Base-by-base conservation (phyloP, 2,888 invertebrate genomes). In the Cartodere bifasciata region DNA sequence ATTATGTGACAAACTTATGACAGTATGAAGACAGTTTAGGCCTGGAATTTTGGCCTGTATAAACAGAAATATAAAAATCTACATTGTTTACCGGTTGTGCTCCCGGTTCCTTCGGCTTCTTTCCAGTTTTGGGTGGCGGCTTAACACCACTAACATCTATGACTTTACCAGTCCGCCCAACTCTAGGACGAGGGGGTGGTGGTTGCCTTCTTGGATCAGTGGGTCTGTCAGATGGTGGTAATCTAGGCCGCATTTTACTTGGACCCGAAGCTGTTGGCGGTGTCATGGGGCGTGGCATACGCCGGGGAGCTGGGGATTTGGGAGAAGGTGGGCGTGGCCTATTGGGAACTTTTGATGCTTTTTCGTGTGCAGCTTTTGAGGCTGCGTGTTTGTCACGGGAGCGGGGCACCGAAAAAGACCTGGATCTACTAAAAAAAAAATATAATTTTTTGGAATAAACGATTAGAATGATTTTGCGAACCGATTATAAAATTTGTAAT, bases 361-460 rank as follows among this genome's bases (percentile, higher is more conserved):
- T 63, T 3, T 58, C 46, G 2, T 47, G 41, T 29, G 34, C 32
- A 1, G 39, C 31, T 17, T 42, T 46, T 20, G 45, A 40, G 62
- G 53, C 35, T 56, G 65, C 21, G 56, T 40, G 0, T 60, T 67
- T 50, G 4, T 43, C 35, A 28, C 66, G 63, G 16, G 66, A 60
- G 23, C 63, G 58, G 12, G 73, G 67, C 1, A 70, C 62, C 5
- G 79, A 70, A 10, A 65, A 56, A 1, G 77, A 72, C 23, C 72
- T 65, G 3, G 65, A 68, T 43, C 70, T 67, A n/a, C n/a, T n/a
- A n/a, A n/a, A n/a, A n/a, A n/a, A n/a, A 47, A 17, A 42, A 41
- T 28, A 23, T n/a, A n/a, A n/a, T n/a, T n/a, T n/a, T n/a, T n/a
- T n/a, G n/a, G n/a, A n/a, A 3, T 12, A 26, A 2, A 29, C 4